Percentiles rank a stretch among this genome's conserved stretches.
These are phyloP conservation scores for Borostomias antarcticus DNA, from an alignment of 2,797 vertebrate species.

Conservation along the genomic window DNA sequence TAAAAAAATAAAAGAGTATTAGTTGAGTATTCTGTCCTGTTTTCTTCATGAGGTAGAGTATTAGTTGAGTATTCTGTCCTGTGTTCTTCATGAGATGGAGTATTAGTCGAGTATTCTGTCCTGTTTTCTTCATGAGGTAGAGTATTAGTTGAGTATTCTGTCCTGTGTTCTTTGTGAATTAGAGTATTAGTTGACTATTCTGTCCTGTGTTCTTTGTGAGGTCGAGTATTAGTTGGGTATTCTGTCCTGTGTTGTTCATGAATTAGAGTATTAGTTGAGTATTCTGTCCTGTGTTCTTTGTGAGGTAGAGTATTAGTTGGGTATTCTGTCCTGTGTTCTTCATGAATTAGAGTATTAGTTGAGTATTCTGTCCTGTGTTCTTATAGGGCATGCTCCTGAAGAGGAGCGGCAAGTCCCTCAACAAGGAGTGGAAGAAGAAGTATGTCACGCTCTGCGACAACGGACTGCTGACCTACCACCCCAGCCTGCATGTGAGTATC, in stretches of 20 bases:
- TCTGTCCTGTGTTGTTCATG: too few relatives aligned
- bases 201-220: too few relatives aligned
- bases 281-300: not conserved
- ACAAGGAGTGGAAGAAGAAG: slow-evolving; percentile 99
- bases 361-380: not conserved
- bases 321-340: not conserved
- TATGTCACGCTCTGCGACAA: slow-evolving; percentile 96
- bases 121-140: not conserved
- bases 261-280: too few relatives aligned
- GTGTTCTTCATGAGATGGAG: too few relatives aligned
- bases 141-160: not conserved
- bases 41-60: too few relatives aligned
- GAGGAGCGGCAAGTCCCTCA: slow-evolving; percentile 91
- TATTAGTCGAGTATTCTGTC: not conserved
- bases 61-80: too few relatives aligned
- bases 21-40: too few relatives aligned
- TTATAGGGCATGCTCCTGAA: slow-evolving; percentile 94
- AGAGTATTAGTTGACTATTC: too few relatives aligned
- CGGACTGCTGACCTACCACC: slow-evolving; percentile 95
- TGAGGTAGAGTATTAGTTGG: too few relatives aligned
- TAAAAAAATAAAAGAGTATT: too few relatives aligned
- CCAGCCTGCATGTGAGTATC: slow-evolving; percentile 90
- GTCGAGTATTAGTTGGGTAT: too few relatives aligned
- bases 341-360: too few relatives aligned
- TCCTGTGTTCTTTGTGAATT: not conserved